Percentiles rank a stretch among this genome's conserved stretches.
Evolutionary conservation across 2,888 invertebrate species (phyloP).

Genomic region (Euplexia lucipara): DNA sequence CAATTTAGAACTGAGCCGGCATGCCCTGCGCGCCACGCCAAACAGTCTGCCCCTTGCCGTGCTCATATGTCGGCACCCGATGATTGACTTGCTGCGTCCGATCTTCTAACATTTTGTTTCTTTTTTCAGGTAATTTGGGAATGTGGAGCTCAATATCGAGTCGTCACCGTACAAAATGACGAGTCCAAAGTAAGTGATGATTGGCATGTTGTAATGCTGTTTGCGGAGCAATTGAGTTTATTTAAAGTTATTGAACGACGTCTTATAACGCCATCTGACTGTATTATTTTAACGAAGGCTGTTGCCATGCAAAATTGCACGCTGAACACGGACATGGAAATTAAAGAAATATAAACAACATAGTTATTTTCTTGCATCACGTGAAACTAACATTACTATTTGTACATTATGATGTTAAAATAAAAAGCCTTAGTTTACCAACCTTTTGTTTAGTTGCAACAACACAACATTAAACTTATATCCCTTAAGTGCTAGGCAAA

Average conservation of each 20-base stretch:
- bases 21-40: conserved; percentile 74
- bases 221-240: conserved; percentile 18
- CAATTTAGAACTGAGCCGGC: conserved; percentile 76
- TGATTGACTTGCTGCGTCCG: conserved; percentile 45
- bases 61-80: conserved; percentile 45
- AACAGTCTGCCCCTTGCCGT: conserved; percentile 74
- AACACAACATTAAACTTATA: too few relatives aligned
- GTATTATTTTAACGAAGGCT: conserved; percentile 4
- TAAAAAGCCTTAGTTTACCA: not conserved
- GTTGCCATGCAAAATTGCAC: not conserved
- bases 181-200: conserved; percentile 48
- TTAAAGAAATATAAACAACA: not conserved
- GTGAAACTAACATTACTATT: conserved; percentile 23
- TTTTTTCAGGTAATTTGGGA: conserved; percentile 69
- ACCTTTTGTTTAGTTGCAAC: not conserved
- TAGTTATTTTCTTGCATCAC: not conserved
- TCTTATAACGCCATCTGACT: conserved; percentile 1
- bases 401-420: not conserved
- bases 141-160: conserved; percentile 5
- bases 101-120: conserved; percentile 39
- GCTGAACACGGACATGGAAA: conserved; percentile 2
- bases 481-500: too few relatives aligned
- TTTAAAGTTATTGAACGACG: conserved; percentile 11
- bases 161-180: conserved; percentile 8
- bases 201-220: conserved; percentile 25